Conservation (phyloP, 2,888 invertebrate species). For the Sinopyrophorus schimmeli region DNA sequence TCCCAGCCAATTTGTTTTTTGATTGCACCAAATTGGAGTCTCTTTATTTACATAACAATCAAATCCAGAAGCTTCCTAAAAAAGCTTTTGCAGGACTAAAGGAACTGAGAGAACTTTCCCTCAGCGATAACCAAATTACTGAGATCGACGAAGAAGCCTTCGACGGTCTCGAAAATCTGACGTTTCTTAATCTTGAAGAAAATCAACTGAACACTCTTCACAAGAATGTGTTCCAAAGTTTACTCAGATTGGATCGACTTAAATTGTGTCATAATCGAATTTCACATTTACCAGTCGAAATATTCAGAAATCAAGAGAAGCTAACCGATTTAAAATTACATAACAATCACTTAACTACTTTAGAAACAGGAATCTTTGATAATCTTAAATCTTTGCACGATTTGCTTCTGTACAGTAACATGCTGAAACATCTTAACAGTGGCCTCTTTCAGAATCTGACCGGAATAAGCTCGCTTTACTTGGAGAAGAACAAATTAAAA, state of each 20-base stretch:
- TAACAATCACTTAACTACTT: conserved; percentile 1
- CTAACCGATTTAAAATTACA: conserved; percentile 3
- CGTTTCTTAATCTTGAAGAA: conserved; percentile 3
- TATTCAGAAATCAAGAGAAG: no score
- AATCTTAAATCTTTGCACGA: conserved; percentile 1
- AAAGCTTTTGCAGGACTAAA: conserved; percentile 1
- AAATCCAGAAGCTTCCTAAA: not conserved
- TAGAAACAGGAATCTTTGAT: conserved; percentile 8
- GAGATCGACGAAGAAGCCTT: not conserved
- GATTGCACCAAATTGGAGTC: not conserved
- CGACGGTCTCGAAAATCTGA: not conserved
- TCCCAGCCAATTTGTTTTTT: not conserved
- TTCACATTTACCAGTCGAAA: no score
- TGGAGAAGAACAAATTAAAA: no score
- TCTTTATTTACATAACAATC: conserved; percentile 9
- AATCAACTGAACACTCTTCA: no score
- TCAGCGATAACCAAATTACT: conserved; percentile 10
- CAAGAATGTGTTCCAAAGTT: no score
- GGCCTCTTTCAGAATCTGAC: no score
- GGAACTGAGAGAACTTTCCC: not conserved
- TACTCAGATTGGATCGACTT: no score
- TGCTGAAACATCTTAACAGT: no score
- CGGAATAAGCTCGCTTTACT: no score
- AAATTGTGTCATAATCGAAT: no score
- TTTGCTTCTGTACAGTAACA: no score